Evolutionary conservation across 2,113 vertebrate species (phyloP).

Genomic region (Pomatorhinus ruficollis): DNA sequence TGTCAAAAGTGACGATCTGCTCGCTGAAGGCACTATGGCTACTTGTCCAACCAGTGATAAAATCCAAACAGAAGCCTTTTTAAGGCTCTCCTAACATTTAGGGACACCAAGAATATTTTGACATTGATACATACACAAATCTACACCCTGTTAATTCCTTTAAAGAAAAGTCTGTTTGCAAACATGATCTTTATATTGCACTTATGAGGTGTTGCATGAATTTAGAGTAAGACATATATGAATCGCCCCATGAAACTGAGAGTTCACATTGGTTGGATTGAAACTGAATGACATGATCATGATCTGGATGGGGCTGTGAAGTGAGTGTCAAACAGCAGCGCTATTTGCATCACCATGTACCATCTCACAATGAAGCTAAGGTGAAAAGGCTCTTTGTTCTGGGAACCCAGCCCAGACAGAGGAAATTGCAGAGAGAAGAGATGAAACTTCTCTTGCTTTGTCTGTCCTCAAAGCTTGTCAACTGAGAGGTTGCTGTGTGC

Average conservation of each 20-base stretch:
- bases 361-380: background rate
- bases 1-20: background rate
- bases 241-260: background rate
- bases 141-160: background rate
- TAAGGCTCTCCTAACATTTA: background rate
- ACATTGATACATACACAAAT: background rate
- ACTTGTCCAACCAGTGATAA: background rate
- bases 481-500: background rate
- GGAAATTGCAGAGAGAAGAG: background rate
- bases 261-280: background rate
- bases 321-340: background rate
- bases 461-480: background rate
- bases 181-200: background rate
- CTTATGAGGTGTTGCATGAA: background rate
- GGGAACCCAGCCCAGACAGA: slow-evolving; percentile 4
- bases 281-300: background rate
- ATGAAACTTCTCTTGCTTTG: slow-evolving; percentile 4
- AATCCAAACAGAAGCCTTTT: background rate
- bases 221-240: background rate
- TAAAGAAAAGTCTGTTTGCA: background rate
- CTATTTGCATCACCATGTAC: background rate
- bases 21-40: background rate
- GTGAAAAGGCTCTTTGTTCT: slow-evolving; percentile 2
- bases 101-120: background rate
- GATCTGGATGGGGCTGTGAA: background rate